phyloP scores from a whole-genome alignment of 2,888 invertebrate genomes.

The Clusia tigrina region DNA sequence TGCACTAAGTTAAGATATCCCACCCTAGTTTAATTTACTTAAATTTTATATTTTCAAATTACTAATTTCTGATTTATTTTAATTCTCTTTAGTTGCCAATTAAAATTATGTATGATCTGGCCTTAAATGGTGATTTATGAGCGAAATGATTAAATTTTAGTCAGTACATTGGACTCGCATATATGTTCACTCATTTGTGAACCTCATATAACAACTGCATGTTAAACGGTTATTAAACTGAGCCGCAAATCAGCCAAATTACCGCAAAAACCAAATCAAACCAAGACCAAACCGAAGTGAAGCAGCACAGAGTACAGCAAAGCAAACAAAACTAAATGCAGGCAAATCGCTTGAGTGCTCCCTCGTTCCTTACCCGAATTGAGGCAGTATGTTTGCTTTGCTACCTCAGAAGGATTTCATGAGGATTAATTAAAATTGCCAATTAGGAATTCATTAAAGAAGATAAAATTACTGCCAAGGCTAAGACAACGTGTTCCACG shows the following conservation, averaged over 20 bases:
- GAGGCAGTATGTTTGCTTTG: not conserved
- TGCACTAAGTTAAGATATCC: no score
- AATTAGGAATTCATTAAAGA: conserved; percentile 55
- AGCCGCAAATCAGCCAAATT: conserved; percentile 32
- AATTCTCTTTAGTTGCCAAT: no score
- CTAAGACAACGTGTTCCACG: not conserved
- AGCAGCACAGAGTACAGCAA: conserved; percentile 15
- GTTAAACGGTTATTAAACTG: conserved; percentile 36
- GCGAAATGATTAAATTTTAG: no score
- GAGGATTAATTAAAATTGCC: conserved; percentile 56
- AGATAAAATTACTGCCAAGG: conserved; percentile 36
- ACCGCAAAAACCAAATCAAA: conserved; percentile 21
- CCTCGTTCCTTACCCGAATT: no score
- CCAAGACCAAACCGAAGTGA: conserved; percentile 14
- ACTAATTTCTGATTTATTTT: no score
- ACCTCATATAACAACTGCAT: conserved; percentile 29
- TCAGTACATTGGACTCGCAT: no score
- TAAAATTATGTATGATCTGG: no score
- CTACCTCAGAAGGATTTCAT: conserved; percentile 46
- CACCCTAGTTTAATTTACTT: no score
- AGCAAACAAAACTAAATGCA: not conserved
- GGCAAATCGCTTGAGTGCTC: not conserved
- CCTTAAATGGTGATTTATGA: no score
- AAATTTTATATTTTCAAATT: no score
- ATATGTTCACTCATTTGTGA: no score